Base-by-base conservation (phyloP, 1,140 invertebrate genomes). In the Atopsyche davidsoni region DNA sequence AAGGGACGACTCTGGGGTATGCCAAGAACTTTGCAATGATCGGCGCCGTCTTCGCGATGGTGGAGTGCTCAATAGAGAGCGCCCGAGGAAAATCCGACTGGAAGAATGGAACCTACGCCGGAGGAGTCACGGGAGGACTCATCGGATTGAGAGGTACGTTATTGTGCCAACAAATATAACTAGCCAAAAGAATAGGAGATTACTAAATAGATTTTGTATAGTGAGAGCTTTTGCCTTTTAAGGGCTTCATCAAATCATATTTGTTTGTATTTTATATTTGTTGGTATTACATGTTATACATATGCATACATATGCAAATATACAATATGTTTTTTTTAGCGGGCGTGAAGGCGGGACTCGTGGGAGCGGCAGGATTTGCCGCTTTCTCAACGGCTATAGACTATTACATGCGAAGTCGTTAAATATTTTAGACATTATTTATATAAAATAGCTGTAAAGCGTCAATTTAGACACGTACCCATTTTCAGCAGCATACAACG, bases 1-100 rank as follows among this genome's bases (percentile, higher is more conserved):
- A 89, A 71, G 76, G 73, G 1, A 86, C 93, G 4, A 93, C 91
- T 41, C 65, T 93, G 31, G 82, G 88, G 43, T 96, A 98, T 74
- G 95, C 89, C 0, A 98, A 98, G 74, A 98, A 97, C 69, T 99
- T 99, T 81, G 96, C 94, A 14, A 75, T 96, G 36, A 79, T 98
- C 58, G 96, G 96, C 46, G 82, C 85, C 16, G 79, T 98, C 39
- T 99, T 98, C 75, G 85, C 95, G 22, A 87, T 83, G 4, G 82
- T 94, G 7, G 94, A 97, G 74, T 98, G 95, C 67, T 78, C 82
- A 14, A 88, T 97, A 65, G 94, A 98, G 81, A 82, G 80, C 46
- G 88, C 91, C 69, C 78, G 95, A 61, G 95, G 92, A 18, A 95
- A 95, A 69, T 86, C 82, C 36, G 95, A 98, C 67, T 95, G 95